Base-by-base conservation (phyloP, 2,888 invertebrate genomes). In the Amblyteles armatorius region DNA sequence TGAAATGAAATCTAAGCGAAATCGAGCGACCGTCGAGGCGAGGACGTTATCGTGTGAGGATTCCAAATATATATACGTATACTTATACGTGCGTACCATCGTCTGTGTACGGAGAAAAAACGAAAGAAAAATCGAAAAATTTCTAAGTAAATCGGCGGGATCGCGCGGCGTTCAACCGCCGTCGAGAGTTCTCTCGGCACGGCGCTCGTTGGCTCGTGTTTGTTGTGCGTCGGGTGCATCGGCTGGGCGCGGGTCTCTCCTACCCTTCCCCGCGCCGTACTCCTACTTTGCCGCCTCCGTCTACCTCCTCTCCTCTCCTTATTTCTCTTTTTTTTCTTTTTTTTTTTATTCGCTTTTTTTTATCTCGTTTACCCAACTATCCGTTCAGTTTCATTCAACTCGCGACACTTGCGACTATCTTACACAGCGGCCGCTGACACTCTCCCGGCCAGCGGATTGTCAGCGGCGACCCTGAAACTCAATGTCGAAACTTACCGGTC, bases 1-100 rank as follows among this genome's bases (percentile, higher is more conserved):
- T 94, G 94, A 93, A 92, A 87, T 87, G 88, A 92, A 92, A 93
- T 92, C 92, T 91, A 92, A 91, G 91, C 91, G 90, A 92, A 92
- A 91, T 91, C 89, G 90, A 92, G 91, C 90, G 89, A 87, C 88
- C 88, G 90, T 79, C 84, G 69, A 82, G 22, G 89, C 88, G 90
- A 89, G 84, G 85, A 86, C 85, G 89, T 86, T 86, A 50, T 88
- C 84, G 86, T 73, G 40, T 69, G 83, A 85, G 79, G 88, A 87
- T 44, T 55, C 11, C 44, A 60, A 44, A 74, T 72, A 33, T 33
- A 26, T 50, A 72, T 55, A 82, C 65, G 48, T 29, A 57, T n/a
- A 48, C 5, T 9, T 9, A 52, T 26, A 48, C 44, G 65, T 67
- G 9, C 36, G 44, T 16, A 11, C 26, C 26, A 16, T 33, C 67